These are phyloP conservation scores for Ceriagrion tenellum DNA, from an alignment of 2,888 invertebrate genomes.

Conservation along the genomic window DNA sequence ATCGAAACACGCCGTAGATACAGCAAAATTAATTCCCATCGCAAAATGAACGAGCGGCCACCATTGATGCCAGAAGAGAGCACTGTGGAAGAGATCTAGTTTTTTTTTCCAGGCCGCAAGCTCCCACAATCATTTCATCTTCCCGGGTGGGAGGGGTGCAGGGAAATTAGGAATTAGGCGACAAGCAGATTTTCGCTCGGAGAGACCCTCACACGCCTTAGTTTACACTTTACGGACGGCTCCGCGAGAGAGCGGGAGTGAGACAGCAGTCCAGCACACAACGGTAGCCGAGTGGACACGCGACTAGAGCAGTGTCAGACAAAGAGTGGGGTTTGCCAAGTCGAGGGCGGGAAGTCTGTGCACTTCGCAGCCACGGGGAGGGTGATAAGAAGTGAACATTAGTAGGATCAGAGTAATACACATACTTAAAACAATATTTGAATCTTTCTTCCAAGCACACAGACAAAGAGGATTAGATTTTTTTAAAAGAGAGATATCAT, in stretches of 20 bases:
- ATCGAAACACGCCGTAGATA: no score
- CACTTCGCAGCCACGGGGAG: not conserved
- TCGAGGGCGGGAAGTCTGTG: not conserved
- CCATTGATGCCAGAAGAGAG: no score
- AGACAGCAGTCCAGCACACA: constrained; percentile 62
- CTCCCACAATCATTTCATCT: no score
- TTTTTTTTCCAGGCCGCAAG: no score
- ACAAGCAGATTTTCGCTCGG: not conserved
- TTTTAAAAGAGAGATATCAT: not conserved
- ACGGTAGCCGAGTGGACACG: not conserved
- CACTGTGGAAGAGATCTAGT: no score
- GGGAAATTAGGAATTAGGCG: not conserved
- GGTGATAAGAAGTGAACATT: not conserved
- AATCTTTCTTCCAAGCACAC: not conserved
- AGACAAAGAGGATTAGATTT: not conserved
- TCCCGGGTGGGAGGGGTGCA: not conserved
- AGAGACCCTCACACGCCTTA: not conserved
- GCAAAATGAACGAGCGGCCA: no score
- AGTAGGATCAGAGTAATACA: not conserved
- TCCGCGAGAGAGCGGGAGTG: not conserved
- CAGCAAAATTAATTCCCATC: no score
- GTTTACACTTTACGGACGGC: no score
- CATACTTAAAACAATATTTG: not conserved
- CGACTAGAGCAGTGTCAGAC: not conserved
- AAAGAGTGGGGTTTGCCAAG: not conserved